Conservation (phyloP, 2,888 invertebrate species). For the Drosophila infuscata region DNA sequence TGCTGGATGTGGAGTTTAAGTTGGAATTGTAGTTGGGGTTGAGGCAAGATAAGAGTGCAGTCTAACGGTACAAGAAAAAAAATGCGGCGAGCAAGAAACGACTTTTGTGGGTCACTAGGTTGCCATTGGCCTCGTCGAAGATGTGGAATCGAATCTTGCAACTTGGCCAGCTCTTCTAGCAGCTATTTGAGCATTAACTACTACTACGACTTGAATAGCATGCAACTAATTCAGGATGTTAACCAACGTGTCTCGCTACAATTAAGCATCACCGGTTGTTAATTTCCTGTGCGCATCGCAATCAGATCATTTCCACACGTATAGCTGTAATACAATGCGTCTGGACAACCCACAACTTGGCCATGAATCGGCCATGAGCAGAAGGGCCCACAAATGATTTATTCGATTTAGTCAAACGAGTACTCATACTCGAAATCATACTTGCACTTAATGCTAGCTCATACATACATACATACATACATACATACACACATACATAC, state of each 20-base stretch:
- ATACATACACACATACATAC: neutral
- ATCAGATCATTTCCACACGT: neutral
- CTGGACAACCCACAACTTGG: conserved; percentile 35
- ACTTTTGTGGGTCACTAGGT: conserved; percentile 76
- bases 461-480: neutral
- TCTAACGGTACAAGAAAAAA: conserved; percentile 63
- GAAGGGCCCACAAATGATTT: conserved; percentile 34
- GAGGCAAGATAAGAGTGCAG: conserved; percentile 57
- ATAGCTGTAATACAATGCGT: conserved; percentile 3
- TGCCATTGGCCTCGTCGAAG: conserved; percentile 46
- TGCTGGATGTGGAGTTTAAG: conserved; percentile 31
- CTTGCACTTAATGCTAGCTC: conserved; percentile 16
- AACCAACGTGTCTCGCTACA: conserved; percentile 61
- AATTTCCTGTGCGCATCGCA: conserved; percentile 33
- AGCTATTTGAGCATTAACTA: conserved; percentile 28
- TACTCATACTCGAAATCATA: conserved; percentile 20
- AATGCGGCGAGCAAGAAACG: conserved; percentile 43
- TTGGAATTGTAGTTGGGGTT: conserved; percentile 13
- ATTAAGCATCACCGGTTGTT: conserved; percentile 54
- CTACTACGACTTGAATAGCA: conserved; percentile 58
- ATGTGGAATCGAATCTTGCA: conserved; percentile 28
- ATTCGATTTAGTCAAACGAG: conserved; percentile 25
- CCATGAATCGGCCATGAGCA: conserved; percentile 50
- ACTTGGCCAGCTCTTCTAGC: conserved; percentile 6
- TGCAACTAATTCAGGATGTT: conserved; percentile 77